Evolutionary conservation across 2,113 vertebrate genomes (phyloP), one percentile per base, ranked within the genome.

Genomic region (Paramisgurnus dabryanus): DNA sequence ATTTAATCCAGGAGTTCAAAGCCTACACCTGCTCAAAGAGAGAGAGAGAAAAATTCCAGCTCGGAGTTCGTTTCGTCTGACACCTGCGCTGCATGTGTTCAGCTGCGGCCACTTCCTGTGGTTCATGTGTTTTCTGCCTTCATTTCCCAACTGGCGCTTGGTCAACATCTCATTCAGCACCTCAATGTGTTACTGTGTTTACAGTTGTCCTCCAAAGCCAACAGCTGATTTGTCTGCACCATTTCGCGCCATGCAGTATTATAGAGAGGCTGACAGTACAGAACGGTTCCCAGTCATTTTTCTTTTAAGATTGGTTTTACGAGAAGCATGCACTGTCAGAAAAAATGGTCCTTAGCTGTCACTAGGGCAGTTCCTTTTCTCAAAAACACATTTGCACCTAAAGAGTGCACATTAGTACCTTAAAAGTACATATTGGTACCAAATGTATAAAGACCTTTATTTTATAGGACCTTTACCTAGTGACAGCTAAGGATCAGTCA

Each of bases 91-190:
- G 80, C 80, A 65, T 79, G 83, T 40, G 77, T 67, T 67, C 61
- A 55, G 43, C 60, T 39, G 60, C 77, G 66, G 61, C 41, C 55
- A 57, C 81, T 74, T 80, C 73, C 66, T 15, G 69, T 55, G 27
- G 80, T 68, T 80, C 41, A 55, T 68, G 80, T 70, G 76, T 85
- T 86, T 79, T 83, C 82, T 80, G 81, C 81, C 83, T 81, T 87
- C 79, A 81, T 86, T 87, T 89, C 84, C 77, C 81, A 78, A 75
- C 83, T 86, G 89, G 81, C 82, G 18, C 71, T 86, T 60, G 63
- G 61, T 88, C 86, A 85, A 82, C 80, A 61, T 83, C 79, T 86
- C 85, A 84, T 80, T 88, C 86, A 89, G 74, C 87, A 85, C 85
- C 85, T 83, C 82, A 45, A 88, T 79, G 83, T 85, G 75, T 67